A percentile compares a stretch with the other conserved stretches of the same genome.
Conservation (phyloP, 2,888 invertebrate genomes). For the Zootermopsis nevadensis region DNA sequence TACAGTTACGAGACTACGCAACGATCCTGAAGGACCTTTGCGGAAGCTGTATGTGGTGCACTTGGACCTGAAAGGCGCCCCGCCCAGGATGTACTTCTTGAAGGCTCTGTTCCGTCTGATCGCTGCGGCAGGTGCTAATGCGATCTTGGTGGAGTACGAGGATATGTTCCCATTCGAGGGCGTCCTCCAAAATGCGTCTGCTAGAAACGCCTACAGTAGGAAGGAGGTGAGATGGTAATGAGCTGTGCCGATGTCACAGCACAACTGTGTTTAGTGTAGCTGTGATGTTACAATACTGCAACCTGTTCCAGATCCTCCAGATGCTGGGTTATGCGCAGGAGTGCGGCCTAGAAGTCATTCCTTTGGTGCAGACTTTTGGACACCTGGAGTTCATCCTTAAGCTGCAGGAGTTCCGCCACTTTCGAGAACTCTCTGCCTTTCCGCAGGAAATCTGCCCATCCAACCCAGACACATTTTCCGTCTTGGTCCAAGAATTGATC, state of each 20-base stretch:
- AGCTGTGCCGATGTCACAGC: not conserved
- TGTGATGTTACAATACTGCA: too few relatives aligned
- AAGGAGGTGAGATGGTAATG: slow-evolving; percentile 55
- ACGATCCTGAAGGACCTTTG: too few relatives aligned
- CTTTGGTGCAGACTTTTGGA: slow-evolving; percentile 67
- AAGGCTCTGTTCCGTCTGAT: slow-evolving; percentile 58
- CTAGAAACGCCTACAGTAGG: slow-evolving; percentile 63
- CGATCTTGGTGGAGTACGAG: slow-evolving; percentile 71
- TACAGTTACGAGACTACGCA: not conserved
- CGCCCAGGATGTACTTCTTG: slow-evolving; percentile 63
- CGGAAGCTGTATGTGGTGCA: slow-evolving; percentile 61
- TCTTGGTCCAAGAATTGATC: slow-evolving; percentile 57
- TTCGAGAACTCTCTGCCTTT: slow-evolving; percentile 62
- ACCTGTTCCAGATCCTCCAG: too few relatives aligned
- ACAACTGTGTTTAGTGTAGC: too few relatives aligned
- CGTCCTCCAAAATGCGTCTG: slow-evolving; percentile 58
- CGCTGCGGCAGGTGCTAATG: slow-evolving; percentile 62
- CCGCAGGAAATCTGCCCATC: slow-evolving; percentile 66
- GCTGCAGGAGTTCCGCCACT: slow-evolving; percentile 59
- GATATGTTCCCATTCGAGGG: slow-evolving; percentile 71
- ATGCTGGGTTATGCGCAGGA: not conserved
- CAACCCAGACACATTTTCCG: slow-evolving; percentile 58
- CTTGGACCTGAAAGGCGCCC: slow-evolving; percentile 67
- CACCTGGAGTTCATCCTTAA: slow-evolving; percentile 67
- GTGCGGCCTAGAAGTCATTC: slow-evolving; percentile 63